Conservation (phyloP, 2,113 vertebrate species). For the Gymnogyps californianus region DNA sequence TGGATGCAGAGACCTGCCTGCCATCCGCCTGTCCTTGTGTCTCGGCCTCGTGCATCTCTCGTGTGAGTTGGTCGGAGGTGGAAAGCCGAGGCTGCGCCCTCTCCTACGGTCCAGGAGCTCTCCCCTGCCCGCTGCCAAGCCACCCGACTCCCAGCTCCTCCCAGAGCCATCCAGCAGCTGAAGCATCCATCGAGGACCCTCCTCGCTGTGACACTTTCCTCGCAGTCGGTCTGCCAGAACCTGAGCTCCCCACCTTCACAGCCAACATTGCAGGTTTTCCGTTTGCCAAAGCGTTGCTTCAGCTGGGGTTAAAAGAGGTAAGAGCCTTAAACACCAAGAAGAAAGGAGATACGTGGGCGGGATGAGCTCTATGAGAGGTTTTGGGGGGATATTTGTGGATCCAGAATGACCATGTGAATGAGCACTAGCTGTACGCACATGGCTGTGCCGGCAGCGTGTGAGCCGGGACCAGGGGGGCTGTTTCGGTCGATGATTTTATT, state of each 20-base stretch:
- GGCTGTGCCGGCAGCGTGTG: background rate
- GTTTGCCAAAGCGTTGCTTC: background rate
- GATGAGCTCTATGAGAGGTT: background rate
- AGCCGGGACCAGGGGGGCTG: background rate
- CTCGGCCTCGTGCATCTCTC: background rate
- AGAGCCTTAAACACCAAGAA: background rate
- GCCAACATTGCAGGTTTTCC: background rate
- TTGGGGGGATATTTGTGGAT: background rate
- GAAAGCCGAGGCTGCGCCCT: background rate
- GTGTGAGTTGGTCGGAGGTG: fast-evolving
- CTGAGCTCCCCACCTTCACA: background rate
- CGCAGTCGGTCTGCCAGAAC: background rate
- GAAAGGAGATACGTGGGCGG: background rate
- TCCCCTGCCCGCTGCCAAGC: background rate
- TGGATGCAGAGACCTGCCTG: background rate
- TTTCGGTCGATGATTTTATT: background rate
- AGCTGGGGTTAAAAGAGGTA: constrained; percentile 7
- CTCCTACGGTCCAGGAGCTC: background rate
- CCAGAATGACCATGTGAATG: background rate
- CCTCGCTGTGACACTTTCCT: background rate
- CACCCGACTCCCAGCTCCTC: background rate
- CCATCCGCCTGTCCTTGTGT: background rate
- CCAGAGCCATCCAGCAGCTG: background rate
- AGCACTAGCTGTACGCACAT: background rate
- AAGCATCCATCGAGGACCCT: background rate